Base-by-base conservation (phyloP, 2,888 invertebrate species). In the Pandemis cinnamomeana region DNA sequence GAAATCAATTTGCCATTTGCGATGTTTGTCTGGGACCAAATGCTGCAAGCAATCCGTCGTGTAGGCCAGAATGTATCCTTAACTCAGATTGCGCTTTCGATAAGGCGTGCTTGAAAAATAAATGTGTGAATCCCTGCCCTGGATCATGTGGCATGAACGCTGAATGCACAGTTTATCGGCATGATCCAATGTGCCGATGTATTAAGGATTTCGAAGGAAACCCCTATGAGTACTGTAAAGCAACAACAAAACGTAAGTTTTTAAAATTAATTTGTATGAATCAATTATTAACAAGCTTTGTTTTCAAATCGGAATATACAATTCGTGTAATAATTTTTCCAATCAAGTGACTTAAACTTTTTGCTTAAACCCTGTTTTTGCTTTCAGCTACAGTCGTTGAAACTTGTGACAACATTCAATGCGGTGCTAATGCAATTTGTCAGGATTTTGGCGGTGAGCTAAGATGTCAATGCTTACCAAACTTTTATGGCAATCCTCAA, bases 41-140 rank as follows among this genome's bases (percentile, higher is more conserved):
- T 79, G 95, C 96, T 53, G 91, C 95, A 62, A 96, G 95, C 79
- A 96, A 96, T 88, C 96, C 97, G 42, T 95, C 95, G 48, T 98
- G 98, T 80, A 95, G 97, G 84, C 98, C 98, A 48, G 97, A 98
- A 91, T 98, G 98, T 89, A 91, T 98, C 67, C 95, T 96, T 15
- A 97, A 96, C 84, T 96, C 97, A 1, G 98, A 98, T 83, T 98
- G 98, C 92, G 95, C 96, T 67, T 97, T 97, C 83, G 94, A 97
- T 85, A 96, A 95, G 83, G 97, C 97, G 71, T 98, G 98, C 84
- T 90, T 97, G 68, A 95, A 96, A 77, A 96, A 96, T 80, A 95
- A 95, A 84, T 98, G 98, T 84, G 87, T 95, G 13, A 96, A 98
- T 88, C 97, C 97, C 20, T 97, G 97, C 80, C 96, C 96, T 8